Percentiles rank a stretch among this genome's conserved stretches.
These are phyloP conservation scores for Phrynosoma platyrhinos DNA, from an alignment of 2,113 vertebrate genomes.

Conservation along the genomic window DNA sequence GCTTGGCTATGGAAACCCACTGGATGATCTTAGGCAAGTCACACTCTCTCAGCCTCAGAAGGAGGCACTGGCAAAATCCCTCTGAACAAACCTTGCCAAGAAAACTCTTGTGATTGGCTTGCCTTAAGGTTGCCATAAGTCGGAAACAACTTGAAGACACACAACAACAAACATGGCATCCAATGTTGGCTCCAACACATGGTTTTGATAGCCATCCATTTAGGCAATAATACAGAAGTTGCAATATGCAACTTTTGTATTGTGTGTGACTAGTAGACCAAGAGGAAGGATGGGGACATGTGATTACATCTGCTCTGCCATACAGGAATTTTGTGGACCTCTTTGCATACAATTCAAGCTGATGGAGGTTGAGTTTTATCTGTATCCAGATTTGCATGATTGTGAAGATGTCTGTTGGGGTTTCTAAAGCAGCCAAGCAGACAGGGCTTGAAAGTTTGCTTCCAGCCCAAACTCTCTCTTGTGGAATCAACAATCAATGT, in stretches of 20 bases:
- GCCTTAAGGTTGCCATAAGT: no score
- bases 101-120: no score
- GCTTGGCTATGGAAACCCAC: no score
- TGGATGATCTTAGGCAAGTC: no score
- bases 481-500: not conserved
- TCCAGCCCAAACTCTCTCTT: not conserved
- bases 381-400: not conserved
- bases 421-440: not conserved
- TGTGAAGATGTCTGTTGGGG: not conserved
- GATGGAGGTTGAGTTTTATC: not conserved
- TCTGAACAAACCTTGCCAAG: no score
- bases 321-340: not conserved
- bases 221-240: not conserved
- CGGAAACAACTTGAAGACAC: no score
- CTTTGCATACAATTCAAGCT: not conserved
- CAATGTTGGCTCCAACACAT: not conserved
- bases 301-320: not conserved
- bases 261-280: not conserved
- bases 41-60: no score
- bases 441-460: not conserved
- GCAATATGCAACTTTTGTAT: not conserved
- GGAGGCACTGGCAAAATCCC: no score
- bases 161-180: no score
- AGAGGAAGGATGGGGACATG: not conserved
- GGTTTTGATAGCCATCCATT: not conserved